Evolutionary conservation across 1,140 invertebrate genomes (phyloP), one percentile per base, ranked within the genome.

Genomic region (Vanessa atalanta): DNA sequence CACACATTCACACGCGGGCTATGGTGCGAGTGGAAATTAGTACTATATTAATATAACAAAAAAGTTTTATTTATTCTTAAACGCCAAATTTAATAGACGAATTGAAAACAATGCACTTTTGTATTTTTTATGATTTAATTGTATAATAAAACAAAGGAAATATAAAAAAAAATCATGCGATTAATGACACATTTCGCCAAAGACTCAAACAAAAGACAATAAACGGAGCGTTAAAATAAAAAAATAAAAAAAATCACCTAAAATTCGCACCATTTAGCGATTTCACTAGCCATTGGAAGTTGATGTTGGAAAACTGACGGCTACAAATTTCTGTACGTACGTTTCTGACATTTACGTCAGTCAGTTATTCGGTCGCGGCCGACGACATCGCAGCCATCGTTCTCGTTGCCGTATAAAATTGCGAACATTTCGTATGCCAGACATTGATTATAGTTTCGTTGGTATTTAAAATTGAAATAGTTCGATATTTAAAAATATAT

Each of bases 261-360:
- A 61, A 61, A 61, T 37, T 37, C 57, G 26, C 23, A 43, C 57
- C 23, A 61, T 61, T 61, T 61, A 61, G 26, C 57, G 57, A 61
- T 61, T 61, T 61, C 57, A 61, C 57, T 61, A n/a, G 16, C 57
- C 57, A 61, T 61, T 61, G 23, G 26, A 61, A 61, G 11, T 61
- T 15, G 26, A 61, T 37, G 57, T 61, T 61, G 31, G 66, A 55
- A 15, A 57, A 20, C 51, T 68, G 66, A 68, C 51, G 51, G 66
- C 37, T 43, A 57, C 66, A 68, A 68, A 68, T 68, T 47, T 43
- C 37, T 47, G 66, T 20, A 50, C 50, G 48, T 43, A 55, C 70
- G 63, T 72, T 72, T 48, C 70, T 72, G 70, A 68, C 72, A 61
- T 73, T 53, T 63, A 73, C 72, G 72, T 67, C 72, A 73, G 47